These are phyloP conservation scores for Operophtera brumata DNA, from an alignment of 2,888 invertebrate genomes.

Conservation along the genomic window DNA sequence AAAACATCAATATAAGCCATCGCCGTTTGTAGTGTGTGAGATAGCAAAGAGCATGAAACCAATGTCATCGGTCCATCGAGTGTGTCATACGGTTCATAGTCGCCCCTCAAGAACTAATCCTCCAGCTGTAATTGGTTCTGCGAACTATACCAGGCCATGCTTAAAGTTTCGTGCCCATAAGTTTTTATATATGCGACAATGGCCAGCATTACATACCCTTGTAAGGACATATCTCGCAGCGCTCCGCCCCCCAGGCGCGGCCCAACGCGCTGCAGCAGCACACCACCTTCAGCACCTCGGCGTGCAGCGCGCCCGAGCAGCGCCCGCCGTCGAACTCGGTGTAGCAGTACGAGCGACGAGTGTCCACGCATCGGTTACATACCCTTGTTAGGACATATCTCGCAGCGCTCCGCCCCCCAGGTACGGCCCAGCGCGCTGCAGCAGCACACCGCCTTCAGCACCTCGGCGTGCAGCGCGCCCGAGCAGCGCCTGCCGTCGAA, in stretches of 20 bases:
- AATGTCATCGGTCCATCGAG: no score
- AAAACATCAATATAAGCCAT: no score
- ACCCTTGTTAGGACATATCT: slow-evolving; percentile 85
- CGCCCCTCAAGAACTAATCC: no score
- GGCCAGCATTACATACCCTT: slow-evolving; percentile 88
- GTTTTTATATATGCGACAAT: no score
- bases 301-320: slow-evolving; percentile 84
- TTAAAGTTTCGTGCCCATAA: no score
- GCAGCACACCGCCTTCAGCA: slow-evolving; percentile 87
- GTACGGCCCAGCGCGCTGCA: slow-evolving; percentile 89
- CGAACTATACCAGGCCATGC: no score
- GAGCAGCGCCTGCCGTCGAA: slow-evolving; percentile 87
- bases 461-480: slow-evolving; percentile 83
- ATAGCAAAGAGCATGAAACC: no score
- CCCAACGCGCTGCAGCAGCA: slow-evolving; percentile 93
- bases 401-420: slow-evolving; percentile 87
- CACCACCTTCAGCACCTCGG: slow-evolving; percentile 83
- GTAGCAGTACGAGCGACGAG: slow-evolving; percentile 88
- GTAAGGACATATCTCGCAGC: slow-evolving; percentile 88
- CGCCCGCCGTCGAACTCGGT: slow-evolving; percentile 87
- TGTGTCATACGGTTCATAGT: no score
- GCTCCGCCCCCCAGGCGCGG: slow-evolving; percentile 84
- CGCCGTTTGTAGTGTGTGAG: no score
- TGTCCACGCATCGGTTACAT: slow-evolving; percentile 91
- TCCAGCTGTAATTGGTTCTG: no score